A percentile compares a stretch with the other conserved stretches of the same genome.
These are phyloP conservation scores for Drosophila repleta DNA, from an alignment of 1,140 invertebrate genomes.

Conservation along the genomic window DNA sequence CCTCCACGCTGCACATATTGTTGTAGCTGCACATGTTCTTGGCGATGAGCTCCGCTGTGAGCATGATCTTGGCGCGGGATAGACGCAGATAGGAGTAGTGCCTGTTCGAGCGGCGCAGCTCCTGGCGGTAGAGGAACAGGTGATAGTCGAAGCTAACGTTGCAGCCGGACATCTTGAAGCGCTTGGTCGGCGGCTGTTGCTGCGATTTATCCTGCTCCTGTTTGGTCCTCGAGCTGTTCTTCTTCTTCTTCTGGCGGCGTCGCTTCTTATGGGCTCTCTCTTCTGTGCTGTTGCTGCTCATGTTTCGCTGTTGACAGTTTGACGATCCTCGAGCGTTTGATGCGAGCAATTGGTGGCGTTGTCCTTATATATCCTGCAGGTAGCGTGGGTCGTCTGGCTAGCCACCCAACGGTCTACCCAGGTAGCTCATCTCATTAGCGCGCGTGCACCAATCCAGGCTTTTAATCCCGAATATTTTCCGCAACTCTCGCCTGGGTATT, in stretches of 20 bases:
- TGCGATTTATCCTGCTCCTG: conserved; percentile 32
- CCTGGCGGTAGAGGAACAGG: conserved; percentile 65
- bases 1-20: conserved; percentile 51
- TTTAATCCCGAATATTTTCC: conserved; percentile 39
- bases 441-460: conserved; percentile 23
- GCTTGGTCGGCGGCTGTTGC: conserved; percentile 39
- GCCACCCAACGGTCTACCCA: too few species aligned
- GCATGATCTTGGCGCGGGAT: conserved; percentile 56
- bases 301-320: conserved; percentile 21
- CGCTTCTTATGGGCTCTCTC: conserved; percentile 47
- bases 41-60: conserved; percentile 56
- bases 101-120: conserved; percentile 42
- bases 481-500: conserved; percentile 36
- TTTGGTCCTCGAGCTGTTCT: conserved; percentile 31
- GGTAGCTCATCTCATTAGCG: conserved; percentile 46
- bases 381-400: too few species aligned
- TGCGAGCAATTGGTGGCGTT: not conserved
- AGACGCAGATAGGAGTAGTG: conserved; percentile 64
- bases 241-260: conserved; percentile 22
- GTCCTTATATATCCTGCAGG: conserved; percentile 45
- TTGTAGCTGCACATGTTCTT: conserved; percentile 46
- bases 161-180: not conserved
- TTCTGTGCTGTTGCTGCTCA: conserved; percentile 39
- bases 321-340: conserved; percentile 18
- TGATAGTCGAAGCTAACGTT: conserved; percentile 51